Percentiles rank a stretch among this genome's conserved stretches.
phyloP scores from a whole-genome alignment of 30 jellyfish, hydroid and myxozoan genomes.

The Chrysaora quinquecirrha region DNA sequence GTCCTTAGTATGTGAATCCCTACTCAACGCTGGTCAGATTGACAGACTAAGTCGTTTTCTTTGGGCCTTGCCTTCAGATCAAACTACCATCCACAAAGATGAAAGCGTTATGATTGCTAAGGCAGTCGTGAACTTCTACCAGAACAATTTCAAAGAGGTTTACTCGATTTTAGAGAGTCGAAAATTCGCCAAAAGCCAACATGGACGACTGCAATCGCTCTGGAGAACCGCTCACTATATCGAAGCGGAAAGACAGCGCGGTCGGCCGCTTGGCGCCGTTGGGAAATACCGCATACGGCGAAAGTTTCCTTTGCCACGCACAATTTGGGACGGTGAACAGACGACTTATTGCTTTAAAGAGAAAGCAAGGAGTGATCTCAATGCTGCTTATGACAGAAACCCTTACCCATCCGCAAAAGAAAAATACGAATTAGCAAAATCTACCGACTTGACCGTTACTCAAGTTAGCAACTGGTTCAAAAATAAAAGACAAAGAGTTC shows the following conservation, averaged over 20 bases:
- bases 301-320: conserved; percentile 90
- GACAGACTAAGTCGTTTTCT: conserved; percentile 81
- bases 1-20: conserved; percentile 76
- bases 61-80: conserved; percentile 90
- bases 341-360: conserved; percentile 85
- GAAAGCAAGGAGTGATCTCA: conserved; percentile 70
- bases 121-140: conserved; percentile 73
- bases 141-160: conserved; percentile 67
- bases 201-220: conserved; percentile 78
- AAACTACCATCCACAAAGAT: conserved; percentile 35
- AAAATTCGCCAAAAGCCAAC: conserved; percentile 66
- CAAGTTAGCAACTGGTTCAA: conserved; percentile 98
- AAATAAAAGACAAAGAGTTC: conserved; percentile 87
- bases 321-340: conserved; percentile 98
- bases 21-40: conserved; percentile 79
- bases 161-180: conserved; percentile 74
- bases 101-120: conserved; percentile 69
- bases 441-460: conserved; percentile 83
- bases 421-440: conserved; percentile 73
- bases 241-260: conserved; percentile 88
- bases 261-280: conserved; percentile 89
- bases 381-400: conserved; percentile 65
- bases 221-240: conserved; percentile 94
- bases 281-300: conserved; percentile 92
- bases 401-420: conserved; percentile 89